These are phyloP conservation scores for Ammodytes dubius DNA, from an alignment of 2,113 vertebrate species.

Conservation along the genomic window DNA sequence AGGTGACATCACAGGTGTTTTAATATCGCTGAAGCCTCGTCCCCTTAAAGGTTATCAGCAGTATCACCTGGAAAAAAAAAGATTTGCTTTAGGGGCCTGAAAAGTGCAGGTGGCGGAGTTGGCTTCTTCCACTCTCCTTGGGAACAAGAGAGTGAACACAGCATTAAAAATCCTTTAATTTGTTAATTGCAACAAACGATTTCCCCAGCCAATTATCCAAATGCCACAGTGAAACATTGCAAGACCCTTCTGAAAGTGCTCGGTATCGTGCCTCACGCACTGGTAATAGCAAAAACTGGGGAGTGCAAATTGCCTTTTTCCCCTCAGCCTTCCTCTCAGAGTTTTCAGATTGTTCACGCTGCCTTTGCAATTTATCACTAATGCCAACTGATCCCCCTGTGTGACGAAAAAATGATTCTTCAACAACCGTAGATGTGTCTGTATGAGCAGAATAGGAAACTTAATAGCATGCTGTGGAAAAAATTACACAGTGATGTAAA, in stretches of 20 bases:
- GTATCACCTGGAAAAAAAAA: conserved; percentile 35
- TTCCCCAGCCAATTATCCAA: conserved; percentile 79
- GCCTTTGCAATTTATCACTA: conserved; percentile 72
- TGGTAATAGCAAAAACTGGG: conserved; percentile 68
- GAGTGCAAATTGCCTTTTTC: conserved; percentile 66
- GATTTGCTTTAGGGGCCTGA: conserved; percentile 44
- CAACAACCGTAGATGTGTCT: conserved; percentile 54
- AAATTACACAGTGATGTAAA: conserved; percentile 48
- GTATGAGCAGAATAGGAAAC: conserved; percentile 31
- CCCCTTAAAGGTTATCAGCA: conserved; percentile 62
- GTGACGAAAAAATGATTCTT: conserved; percentile 50
- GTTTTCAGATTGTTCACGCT: conserved; percentile 71
- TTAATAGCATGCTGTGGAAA: conserved; percentile 32
- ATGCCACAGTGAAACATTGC: conserved; percentile 76
- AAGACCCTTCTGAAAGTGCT: conserved; percentile 66
- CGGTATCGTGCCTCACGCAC: conserved; percentile 73
- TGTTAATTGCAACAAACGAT: conserved; percentile 75
- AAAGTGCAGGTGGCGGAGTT: conserved; percentile 11
- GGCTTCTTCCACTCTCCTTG: conserved; percentile 10
- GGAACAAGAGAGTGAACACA: conserved; percentile 51
- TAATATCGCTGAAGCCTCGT: conserved; percentile 56
- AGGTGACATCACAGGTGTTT: conserved; percentile 46
- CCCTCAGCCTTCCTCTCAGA: conserved; percentile 26
- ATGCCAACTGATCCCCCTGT: conserved; percentile 65
- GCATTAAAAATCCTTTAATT: conserved; percentile 78